Percentiles rank a stretch among this genome's conserved stretches.
These are phyloP conservation scores for Allolobophora icterica DNA, from an alignment of 2,888 invertebrate genomes.

Conservation along the genomic window DNA sequence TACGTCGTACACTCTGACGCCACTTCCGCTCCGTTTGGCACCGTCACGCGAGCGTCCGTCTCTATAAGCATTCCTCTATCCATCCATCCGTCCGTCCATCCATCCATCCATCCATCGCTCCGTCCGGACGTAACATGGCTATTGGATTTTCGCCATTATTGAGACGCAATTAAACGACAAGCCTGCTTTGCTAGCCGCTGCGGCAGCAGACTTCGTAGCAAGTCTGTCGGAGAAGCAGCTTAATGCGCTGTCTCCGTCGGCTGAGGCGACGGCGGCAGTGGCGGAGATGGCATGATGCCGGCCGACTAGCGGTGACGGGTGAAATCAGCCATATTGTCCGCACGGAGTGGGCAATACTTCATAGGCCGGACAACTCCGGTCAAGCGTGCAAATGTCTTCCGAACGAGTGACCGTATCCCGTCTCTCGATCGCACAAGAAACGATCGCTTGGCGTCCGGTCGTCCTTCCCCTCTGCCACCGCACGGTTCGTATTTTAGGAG, in stretches of 20 bases:
- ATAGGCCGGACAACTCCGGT: slow-evolving; percentile 17
- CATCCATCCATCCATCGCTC: background rate
- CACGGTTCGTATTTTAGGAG: background rate
- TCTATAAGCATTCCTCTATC: background rate
- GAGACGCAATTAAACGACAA: slow-evolving; percentile 21
- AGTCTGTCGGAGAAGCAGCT: background rate
- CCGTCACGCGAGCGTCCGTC: slow-evolving; percentile 18
- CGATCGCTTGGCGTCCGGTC: background rate
- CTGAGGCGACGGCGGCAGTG: background rate
- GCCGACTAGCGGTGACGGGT: slow-evolving; percentile 12
- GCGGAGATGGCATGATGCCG: slow-evolving; percentile 11
- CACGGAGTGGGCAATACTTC: slow-evolving; percentile 10
- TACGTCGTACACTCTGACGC: slow-evolving; percentile 19
- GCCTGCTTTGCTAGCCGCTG: background rate
- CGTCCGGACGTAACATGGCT: background rate
- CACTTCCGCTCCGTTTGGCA: slow-evolving; percentile 20
- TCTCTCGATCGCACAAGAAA: background rate
- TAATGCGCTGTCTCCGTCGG: slow-evolving; percentile 1
- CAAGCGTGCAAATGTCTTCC: slow-evolving; percentile 17
- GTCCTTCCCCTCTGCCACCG: background rate
- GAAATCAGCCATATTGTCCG: slow-evolving; percentile 17
- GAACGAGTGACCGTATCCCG: slow-evolving; percentile 17
- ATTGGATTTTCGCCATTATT: slow-evolving; percentile 11
- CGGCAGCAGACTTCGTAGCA: slow-evolving; percentile 20
- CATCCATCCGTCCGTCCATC: background rate